Evolutionary conservation across 2,797 vertebrate genomes (phyloP), one percentile per base, ranked within the genome.

Genomic region (Thaleichthys pacificus): DNA sequence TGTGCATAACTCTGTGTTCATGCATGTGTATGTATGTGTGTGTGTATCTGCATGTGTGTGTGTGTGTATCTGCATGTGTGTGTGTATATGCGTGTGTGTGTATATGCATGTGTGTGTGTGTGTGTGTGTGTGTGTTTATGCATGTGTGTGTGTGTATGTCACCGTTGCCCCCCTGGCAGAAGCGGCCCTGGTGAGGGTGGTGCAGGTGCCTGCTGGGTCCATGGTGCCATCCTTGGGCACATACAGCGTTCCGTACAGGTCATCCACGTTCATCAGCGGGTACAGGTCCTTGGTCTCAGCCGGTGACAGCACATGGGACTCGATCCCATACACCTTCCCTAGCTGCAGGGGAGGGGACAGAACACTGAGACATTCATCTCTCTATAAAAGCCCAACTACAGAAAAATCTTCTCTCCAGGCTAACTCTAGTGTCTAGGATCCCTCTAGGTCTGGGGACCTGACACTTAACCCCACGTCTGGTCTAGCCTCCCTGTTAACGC

Each of bases 151-250:
- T 11, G 9, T 42, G 61, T 3, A 5, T 42, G n/a, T 76, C 93
- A 98, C 97, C 93, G 61, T 94, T 14, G 96, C 97, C 1, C 96
- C 97, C 8, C 93, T 89, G 65, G 95, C 91, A 0, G 92, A 77
- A 0, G 97, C 95, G 0, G 97, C 98, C 82, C 98, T 91, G 82
- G 91, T 79, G 5, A 99, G 93, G 0, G 95, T 93, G 0, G 94
- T 93, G 38, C 97, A 99, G 83, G 96, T 98, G 47, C 97, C 97
- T 0, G 97, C 97, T 0, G 98, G 98, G 85, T 99, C 98, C 95
- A 99, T 96, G 72, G 97, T 98, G 19, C 98, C 98, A 0, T 99
- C 98, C 60, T 94, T 95, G 0, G 98, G 98, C 9, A 99, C 97
- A 0, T 98, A 98, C 28, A 99, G 90, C 0, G 96, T 99, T 69